Conservation (phyloP, 2,888 invertebrate species). For the Pardosa pseudoannulata region DNA sequence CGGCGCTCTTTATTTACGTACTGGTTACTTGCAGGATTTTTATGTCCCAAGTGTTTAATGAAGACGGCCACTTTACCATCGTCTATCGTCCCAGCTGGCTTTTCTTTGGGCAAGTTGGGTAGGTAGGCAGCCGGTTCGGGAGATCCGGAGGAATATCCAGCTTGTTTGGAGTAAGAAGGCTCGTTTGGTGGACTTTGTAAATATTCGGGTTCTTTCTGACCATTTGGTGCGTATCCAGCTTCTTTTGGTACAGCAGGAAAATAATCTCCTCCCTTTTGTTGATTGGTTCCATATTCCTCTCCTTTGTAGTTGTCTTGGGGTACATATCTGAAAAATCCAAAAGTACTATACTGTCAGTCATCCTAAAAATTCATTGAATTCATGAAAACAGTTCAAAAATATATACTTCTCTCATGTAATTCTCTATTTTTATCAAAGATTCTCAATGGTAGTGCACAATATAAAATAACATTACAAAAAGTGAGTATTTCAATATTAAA, state of each 20-base stretch:
- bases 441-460: too few relatives aligned
- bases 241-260: conserved; percentile 41
- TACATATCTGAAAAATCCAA: background rate
- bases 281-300: conserved; percentile 16
- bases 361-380: too few relatives aligned
- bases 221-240: conserved; percentile 30
- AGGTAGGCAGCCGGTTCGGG: background rate
- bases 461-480: too few relatives aligned
- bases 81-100: background rate
- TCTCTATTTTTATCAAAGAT: too few relatives aligned
- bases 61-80: conserved; percentile 34
- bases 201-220: conserved; percentile 30
- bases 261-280: conserved; percentile 15
- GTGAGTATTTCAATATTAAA: too few relatives aligned
- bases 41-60: conserved; percentile 58
- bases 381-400: too few relatives aligned
- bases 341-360: too few relatives aligned
- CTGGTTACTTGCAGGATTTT: background rate
- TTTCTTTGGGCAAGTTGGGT: background rate
- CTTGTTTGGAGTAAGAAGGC: background rate
- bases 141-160: conserved; percentile 13
- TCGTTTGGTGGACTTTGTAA: background rate
- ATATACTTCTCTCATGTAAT: too few relatives aligned
- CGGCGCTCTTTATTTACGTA: conserved; percentile 30
- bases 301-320: background rate